These are phyloP conservation scores for Drosophila navojoa DNA, from an alignment of 1,140 invertebrate genomes.

Conservation along the genomic window DNA sequence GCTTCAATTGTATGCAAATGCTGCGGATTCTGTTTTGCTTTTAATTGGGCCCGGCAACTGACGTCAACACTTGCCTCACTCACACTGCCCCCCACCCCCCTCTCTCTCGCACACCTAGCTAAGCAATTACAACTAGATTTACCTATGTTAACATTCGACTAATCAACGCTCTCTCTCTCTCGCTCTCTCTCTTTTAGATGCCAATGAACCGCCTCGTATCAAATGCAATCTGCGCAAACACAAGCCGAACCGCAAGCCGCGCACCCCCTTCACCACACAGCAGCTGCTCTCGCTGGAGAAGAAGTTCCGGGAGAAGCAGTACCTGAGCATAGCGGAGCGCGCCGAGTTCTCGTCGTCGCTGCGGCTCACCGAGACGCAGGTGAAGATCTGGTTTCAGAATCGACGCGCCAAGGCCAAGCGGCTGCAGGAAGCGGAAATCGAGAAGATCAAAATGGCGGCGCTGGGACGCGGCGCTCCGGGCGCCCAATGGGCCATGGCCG, in stretches of 20 bases:
- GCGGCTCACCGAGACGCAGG: constrained; percentile 97
- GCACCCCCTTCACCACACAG: constrained; percentile 98
- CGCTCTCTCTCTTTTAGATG: constrained; percentile 60
- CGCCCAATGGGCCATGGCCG: constrained; percentile 83
- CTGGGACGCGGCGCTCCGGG: constrained; percentile 84
- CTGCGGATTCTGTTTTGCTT: constrained; percentile 35
- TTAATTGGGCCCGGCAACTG: constrained; percentile 35
- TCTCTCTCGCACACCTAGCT: neutral
- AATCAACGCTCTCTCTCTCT: constrained; percentile 10
- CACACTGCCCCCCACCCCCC: neutral
- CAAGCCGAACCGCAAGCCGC: constrained; percentile 97
- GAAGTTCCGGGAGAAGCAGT: constrained; percentile 98
- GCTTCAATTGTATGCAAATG: constrained; percentile 66
- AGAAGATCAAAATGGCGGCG: constrained; percentile 92
- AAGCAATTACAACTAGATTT: neutral
- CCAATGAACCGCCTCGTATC: constrained; percentile 89
- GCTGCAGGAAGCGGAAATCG: constrained; percentile 96
- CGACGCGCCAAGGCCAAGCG: constrained; percentile 96
- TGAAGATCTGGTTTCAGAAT: constrained; percentile 99
- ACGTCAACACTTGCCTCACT: constrained; percentile 5
- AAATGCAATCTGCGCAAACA: constrained; percentile 96
- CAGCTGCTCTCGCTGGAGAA: constrained; percentile 96
- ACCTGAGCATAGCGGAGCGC: constrained; percentile 97
- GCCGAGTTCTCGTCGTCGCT: constrained; percentile 98
- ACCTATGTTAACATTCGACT: constrained; percentile 3